phyloP scores from a whole-genome alignment of 1,140 invertebrate species.

The Parasteatoda tepidariorum region DNA sequence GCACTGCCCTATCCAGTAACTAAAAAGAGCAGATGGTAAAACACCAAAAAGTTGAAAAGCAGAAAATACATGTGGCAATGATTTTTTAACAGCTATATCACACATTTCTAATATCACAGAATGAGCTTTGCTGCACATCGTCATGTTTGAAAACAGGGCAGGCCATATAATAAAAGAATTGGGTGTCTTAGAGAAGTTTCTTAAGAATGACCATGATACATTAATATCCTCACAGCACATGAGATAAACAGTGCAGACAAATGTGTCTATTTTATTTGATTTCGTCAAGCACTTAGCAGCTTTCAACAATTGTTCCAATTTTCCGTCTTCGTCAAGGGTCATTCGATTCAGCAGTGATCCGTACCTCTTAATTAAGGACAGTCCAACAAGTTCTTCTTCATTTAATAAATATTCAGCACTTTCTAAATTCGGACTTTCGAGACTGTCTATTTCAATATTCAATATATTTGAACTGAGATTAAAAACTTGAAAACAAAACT shows the following conservation, averaged over 20 bases:
- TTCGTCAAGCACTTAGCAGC: not conserved
- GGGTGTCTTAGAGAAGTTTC: constrained; percentile 6
- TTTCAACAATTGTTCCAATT: constrained; percentile 26
- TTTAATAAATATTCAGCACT: not conserved
- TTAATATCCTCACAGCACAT: constrained; percentile 26
- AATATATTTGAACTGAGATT: not conserved
- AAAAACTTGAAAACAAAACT: not conserved
- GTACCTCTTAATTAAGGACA: constrained; percentile 19
- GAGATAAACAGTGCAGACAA: constrained; percentile 22
- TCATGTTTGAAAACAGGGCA: not conserved
- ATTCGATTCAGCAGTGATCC: constrained; percentile 12
- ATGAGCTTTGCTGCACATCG: not conserved
- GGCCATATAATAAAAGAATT: constrained; percentile 36
- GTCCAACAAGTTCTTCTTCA: constrained; percentile 18
- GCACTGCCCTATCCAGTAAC: constrained; percentile 32
- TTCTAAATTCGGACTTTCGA: not conserved
- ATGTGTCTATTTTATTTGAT: constrained; percentile 29
- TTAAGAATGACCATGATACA: not conserved
- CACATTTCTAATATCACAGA: constrained; percentile 23
- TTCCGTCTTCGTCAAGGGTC: not conserved
- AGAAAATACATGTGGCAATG: constrained; percentile 20
- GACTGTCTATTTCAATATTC: not conserved
- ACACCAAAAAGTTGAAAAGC: constrained; percentile 15
- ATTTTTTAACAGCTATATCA: constrained; percentile 28
- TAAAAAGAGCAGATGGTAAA: constrained; percentile 35